Percentiles rank a stretch among this genome's conserved stretches.
Conservation (phyloP, 2,113 vertebrate genomes). For the Syngnathoides biaculeatus region DNA sequence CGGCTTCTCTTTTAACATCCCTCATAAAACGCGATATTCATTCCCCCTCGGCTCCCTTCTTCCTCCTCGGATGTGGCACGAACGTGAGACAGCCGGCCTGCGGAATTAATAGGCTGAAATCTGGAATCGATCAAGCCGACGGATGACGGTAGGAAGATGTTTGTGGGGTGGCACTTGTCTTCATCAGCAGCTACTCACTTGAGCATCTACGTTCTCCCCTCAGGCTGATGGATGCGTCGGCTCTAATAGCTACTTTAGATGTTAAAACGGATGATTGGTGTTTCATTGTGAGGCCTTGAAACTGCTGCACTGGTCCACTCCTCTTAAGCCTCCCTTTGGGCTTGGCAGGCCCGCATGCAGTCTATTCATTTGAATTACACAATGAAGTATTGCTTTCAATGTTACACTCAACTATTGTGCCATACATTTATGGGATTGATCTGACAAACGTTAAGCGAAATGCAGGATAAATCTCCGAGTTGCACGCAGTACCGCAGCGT, state of each 20-base stretch:
- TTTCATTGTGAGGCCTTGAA: constrained; percentile 34
- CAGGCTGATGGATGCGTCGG: constrained; percentile 57
- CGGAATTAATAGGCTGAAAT: constrained; percentile 65
- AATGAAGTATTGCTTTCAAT: not conserved
- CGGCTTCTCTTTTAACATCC: constrained; percentile 50
- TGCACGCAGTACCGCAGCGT: not conserved
- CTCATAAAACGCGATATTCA: constrained; percentile 38
- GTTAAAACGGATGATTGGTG: constrained; percentile 66
- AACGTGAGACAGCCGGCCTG: constrained; percentile 54
- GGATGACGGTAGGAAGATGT: constrained; percentile 54
- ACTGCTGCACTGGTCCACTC: constrained; percentile 23
- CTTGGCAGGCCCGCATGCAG: not conserved
- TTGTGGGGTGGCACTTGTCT: constrained; percentile 56
- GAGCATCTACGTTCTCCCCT: constrained; percentile 53
- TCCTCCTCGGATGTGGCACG: constrained; percentile 42
- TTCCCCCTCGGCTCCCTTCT: constrained; percentile 12
- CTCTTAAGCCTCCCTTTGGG: constrained; percentile 21
- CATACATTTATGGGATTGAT: not conserved
- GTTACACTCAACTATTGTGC: not conserved
- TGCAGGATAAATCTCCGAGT: not conserved
- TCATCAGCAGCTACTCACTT: constrained; percentile 68
- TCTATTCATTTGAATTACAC: constrained; percentile 3
- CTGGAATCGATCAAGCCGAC: constrained; percentile 71
- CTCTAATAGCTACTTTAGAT: constrained; percentile 64
- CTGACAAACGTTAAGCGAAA: not conserved